A percentile compares a stretch with the other conserved stretches of the same genome.
phyloP scores from a whole-genome alignment of 2,797 vertebrate genomes.

The Triplophysa yarkandensis region DNA sequence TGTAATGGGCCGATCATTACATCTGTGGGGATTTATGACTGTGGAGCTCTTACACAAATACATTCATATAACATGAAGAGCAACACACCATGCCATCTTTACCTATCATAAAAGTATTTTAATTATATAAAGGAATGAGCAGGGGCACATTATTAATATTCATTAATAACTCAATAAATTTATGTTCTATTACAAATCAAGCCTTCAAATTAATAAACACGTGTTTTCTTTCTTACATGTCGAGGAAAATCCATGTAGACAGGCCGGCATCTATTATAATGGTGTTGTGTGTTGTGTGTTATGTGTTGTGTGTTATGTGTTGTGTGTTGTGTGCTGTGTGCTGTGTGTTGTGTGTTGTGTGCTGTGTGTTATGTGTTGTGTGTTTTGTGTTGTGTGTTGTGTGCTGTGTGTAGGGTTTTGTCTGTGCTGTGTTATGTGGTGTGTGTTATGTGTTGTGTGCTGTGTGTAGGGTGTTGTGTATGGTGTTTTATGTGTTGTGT shows the following conservation, averaged over 20 bases:
- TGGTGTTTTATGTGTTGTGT: no score
- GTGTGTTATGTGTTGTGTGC: no score
- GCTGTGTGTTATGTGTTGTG: no score
- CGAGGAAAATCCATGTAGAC: constrained; percentile 4
- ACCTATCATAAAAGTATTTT: not conserved
- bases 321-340: no score
- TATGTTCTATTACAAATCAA: constrained; percentile 1
- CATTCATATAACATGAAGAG: constrained; percentile 46
- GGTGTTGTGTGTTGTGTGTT: constrained; percentile 59
- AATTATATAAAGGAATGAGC: not conserved
- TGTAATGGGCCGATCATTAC: constrained; percentile 72
- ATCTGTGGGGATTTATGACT: constrained; percentile 62
- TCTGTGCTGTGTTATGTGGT: no score
- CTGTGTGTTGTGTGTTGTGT: no score
- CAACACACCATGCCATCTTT: not conserved
- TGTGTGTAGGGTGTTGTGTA: no score
- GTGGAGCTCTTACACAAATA: constrained; percentile 56
- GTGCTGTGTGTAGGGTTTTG: no score
- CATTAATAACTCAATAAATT: not conserved
- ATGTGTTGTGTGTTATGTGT: no score
- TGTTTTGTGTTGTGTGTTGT: no score
- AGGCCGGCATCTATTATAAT: constrained; percentile 55
- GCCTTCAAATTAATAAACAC: constrained; percentile 19
- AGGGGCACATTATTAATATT: not conserved
- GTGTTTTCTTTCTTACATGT: constrained; percentile 21